Base-by-base conservation (phyloP, 2,113 vertebrate genomes). In the Triplophysa dalaica region DNA sequence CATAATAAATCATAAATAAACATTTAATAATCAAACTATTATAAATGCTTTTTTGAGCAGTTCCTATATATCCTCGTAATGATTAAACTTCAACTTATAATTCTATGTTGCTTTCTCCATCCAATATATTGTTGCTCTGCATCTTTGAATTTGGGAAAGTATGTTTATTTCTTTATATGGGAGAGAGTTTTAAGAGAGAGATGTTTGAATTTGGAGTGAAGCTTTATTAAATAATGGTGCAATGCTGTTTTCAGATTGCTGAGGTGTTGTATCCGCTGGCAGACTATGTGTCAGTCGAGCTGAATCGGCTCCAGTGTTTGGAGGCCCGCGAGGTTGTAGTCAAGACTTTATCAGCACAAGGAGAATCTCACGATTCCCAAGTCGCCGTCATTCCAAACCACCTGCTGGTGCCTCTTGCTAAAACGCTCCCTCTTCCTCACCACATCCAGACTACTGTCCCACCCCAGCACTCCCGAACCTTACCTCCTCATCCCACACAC, bases 351-450 rank as follows among this genome's bases (percentile, higher is more conserved):
- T 98, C 96, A 0, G 90, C 89, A 0, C 97, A 99, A 88, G 98
- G 97, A 26, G 97, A 99, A 82, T 98, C 97, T 2, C 85, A 93
- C 86, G 97, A 99, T 90, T 98, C 97, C 0, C 77, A 82, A 19
- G 84, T 84, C 4, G 95, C 94, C 75, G 82, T 89, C 89, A 93
- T 99, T 81, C 96, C 96, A 82, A 86, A 92, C 3, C 94, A 95
- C 87, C 94, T 99, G 86, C 95, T 99, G 89, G 94, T 95, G 94
- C 94, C 96, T 94, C 94, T 94, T 0, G 56, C 10, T 50, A 87
- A 86, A 70, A 91, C 84, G 84, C 92, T 88, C 79, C 92, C 91
- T 88, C 90, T 90, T 86, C 91, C 84, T 43, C 77, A 60, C 85
- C 89, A 92, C 73, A 75, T 87, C 58, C 90, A 89, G 10, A 77